These are phyloP conservation scores for Drosophila imparisetae DNA, from an alignment of 2,888 invertebrate genomes.

Conservation along the genomic window DNA sequence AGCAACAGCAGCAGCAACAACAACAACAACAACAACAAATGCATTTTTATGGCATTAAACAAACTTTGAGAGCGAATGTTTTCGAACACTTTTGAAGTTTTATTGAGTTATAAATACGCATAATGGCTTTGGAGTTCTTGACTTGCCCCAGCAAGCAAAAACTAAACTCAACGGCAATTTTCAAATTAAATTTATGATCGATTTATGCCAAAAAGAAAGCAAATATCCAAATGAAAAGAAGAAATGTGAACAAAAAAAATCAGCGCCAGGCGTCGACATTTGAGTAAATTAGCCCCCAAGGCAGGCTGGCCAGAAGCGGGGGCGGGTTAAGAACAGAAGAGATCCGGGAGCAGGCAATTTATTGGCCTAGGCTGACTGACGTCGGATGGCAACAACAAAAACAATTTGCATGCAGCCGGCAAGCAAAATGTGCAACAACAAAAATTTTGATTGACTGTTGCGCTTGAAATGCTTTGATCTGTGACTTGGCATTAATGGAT, in stretches of 20 bases:
- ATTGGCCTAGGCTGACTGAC: slow-evolving; percentile 65
- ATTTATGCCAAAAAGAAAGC: slow-evolving; percentile 66
- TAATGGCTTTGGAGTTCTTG: slow-evolving; percentile 64
- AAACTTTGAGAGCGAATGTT: slow-evolving; percentile 77
- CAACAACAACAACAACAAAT: slow-evolving; percentile 52
- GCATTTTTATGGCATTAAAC: slow-evolving; percentile 74
- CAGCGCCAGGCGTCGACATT: slow-evolving; percentile 77
- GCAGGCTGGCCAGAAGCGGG: not conserved
- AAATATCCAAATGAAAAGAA: slow-evolving; percentile 37
- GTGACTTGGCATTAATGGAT: slow-evolving; percentile 27
- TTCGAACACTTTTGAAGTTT: slow-evolving; percentile 79
- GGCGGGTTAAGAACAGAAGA: not conserved
- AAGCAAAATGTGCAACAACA: slow-evolving; percentile 50
- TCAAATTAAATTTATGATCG: slow-evolving; percentile 78
- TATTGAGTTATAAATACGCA: slow-evolving; percentile 79
- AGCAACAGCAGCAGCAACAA: slow-evolving; percentile 37
- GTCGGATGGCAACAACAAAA: slow-evolving; percentile 44
- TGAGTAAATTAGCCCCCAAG: slow-evolving; percentile 65
- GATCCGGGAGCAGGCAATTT: slow-evolving; percentile 46
- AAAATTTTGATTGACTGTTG: slow-evolving; percentile 72
- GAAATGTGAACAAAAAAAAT: slow-evolving; percentile 31
- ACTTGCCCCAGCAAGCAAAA: slow-evolving; percentile 23
- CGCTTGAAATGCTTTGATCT: slow-evolving; percentile 77
- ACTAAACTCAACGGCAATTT: slow-evolving; percentile 55
- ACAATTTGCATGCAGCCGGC: slow-evolving; percentile 18